Evolutionary conservation across 2,888 invertebrate species (phyloP), one percentile per base, ranked within the genome.

Genomic region (Drosophila pullipes): DNA sequence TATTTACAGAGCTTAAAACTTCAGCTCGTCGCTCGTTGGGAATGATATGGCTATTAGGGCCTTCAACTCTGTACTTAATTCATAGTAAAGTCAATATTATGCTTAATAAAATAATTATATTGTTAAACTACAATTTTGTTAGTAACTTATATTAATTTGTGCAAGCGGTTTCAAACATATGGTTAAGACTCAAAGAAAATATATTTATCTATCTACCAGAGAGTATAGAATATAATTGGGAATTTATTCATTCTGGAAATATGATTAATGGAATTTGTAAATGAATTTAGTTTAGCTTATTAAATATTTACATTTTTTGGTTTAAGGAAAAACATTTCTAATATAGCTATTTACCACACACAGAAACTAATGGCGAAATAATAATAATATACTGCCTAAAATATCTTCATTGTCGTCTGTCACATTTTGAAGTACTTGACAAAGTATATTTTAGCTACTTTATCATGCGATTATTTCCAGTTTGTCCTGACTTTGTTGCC

Each of bases 401-500:
- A 53, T 35, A 28, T 53, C 28, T 25, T 11, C 16, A 25, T 53
- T 35, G n/a, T n/a, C 35, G 31, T 41, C 25, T 35, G 25, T n/a
- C 25, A n/a, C 7, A 44, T 44, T 28, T 35, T 53, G 35, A 7
- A 33, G 16, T 9, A 7, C 4, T 28, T 39, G 28, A 11, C 2
- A 18, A 28, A 13, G 28, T 25, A 39, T 49, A 44, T 13, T 31
- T 49, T 22, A 39, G 13, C n/a, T 28, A 33, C 22, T 31, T 59
- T 41, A 55, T 44, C 68, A 63, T 41, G 63, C 50, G 33, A 57
- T 30, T 63, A 25, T 57, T 47, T n/a, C 18, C 37, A 66, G 41
- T 30, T 33, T 25, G 30, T n/a, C 0, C 13, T 1, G 22, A 16
- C 16, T 53, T 35, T 57, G 30, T 50, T 52, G 35, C 47, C 13